phyloP scores from a whole-genome alignment of 2,797 vertebrate genomes.

The Brotula barbata region DNA sequence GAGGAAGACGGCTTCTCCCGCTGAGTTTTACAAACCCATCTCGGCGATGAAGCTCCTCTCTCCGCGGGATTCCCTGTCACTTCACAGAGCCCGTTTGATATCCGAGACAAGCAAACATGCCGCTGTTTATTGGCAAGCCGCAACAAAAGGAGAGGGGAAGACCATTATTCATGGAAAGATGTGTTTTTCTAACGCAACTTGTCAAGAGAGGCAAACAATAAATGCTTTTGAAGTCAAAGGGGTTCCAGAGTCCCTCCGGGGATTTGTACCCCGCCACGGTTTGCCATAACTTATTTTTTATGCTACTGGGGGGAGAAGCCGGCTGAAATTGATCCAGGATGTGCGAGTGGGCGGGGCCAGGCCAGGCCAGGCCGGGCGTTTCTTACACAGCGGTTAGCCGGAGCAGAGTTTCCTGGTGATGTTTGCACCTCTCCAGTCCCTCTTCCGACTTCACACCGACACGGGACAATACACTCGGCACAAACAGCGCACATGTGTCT shows the following conservation, averaged over 20 bases:
- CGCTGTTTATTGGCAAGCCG: conserved; percentile 51
- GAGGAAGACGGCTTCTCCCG: conserved; percentile 29
- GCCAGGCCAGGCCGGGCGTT: conserved; percentile 51
- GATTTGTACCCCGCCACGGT: conserved; percentile 19
- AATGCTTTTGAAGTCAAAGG: conserved; percentile 44
- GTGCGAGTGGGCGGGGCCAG: conserved; percentile 46
- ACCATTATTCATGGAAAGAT: conserved; percentile 36
- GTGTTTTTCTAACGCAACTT: conserved; percentile 35
- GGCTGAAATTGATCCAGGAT: conserved; percentile 42
- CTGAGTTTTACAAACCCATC: conserved; percentile 39
- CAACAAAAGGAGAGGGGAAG: conserved; percentile 33
- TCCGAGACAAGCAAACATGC: conserved; percentile 56
- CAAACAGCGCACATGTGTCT: conserved; percentile 38
- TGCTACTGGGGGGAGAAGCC: conserved; percentile 26
- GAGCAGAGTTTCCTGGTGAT: conserved; percentile 49
- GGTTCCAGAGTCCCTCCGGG: conserved; percentile 24
- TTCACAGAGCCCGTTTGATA: conserved; percentile 49
- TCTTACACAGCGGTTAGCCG: conserved; percentile 48
- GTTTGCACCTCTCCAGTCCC: conserved; percentile 44
- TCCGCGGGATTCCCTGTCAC: conserved; percentile 33
- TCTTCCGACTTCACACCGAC: conserved; percentile 20
- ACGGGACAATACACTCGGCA: conserved; percentile 30
- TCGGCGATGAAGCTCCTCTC: conserved; percentile 39
- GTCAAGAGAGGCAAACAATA: conserved; percentile 35
- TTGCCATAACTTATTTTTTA: conserved; percentile 49